A percentile compares a stretch with the other conserved stretches of the same genome.
phyloP scores from a whole-genome alignment of 1,140 invertebrate species.

The Chironomus striatipennis region DNA sequence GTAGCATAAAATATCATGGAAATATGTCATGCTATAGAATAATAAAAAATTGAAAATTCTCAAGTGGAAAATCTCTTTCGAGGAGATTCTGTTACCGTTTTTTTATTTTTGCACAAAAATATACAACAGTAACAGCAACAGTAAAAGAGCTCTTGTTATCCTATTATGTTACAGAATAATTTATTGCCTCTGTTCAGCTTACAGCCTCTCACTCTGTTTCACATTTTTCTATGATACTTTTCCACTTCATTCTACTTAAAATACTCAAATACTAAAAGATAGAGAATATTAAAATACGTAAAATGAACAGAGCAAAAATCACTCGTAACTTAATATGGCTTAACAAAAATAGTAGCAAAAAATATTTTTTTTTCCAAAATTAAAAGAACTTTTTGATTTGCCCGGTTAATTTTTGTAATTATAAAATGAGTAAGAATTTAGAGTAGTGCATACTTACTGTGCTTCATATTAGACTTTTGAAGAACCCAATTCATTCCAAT shows the following conservation, averaged over 20 bases:
- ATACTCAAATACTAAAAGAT: no score
- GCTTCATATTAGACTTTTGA: no score
- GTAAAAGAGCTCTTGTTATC: slow-evolving; percentile 18
- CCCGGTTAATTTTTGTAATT: neutral
- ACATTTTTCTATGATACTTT: no score
- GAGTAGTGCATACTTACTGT: no score
- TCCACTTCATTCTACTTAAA: no score
- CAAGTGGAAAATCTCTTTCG: slow-evolving; percentile 12
- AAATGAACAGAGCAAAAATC: neutral
- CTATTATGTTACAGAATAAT: slow-evolving; percentile 22
- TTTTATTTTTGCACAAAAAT: neutral
- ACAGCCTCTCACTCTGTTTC: no score
- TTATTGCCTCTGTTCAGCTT: neutral
- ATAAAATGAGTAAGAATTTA: neutral
- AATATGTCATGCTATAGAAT: neutral
- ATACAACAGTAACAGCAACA: no score
- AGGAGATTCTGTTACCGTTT: neutral
- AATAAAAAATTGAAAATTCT: slow-evolving; percentile 3
- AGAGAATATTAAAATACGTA: neutral
- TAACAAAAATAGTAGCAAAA: neutral
- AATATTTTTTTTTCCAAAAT: neutral
- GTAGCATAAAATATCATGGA: neutral
- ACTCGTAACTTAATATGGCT: slow-evolving; percentile 7
- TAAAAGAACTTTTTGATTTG: neutral
- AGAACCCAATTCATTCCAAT: no score